phyloP scores from a whole-genome alignment of 2,797 vertebrate species.

The Scolopax rusticola region DNA sequence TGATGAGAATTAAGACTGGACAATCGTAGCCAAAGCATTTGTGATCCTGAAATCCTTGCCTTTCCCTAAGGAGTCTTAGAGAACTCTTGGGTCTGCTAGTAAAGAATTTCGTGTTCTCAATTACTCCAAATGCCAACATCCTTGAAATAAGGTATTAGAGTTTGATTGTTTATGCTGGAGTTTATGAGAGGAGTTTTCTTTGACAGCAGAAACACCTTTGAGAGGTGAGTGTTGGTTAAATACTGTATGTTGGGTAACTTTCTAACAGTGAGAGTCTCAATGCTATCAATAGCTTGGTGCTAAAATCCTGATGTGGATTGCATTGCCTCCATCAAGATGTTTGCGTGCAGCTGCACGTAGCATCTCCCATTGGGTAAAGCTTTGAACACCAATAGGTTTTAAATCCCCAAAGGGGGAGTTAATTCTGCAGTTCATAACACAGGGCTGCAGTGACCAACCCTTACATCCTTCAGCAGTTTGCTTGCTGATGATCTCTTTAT shows the following conservation, averaged over 20 bases:
- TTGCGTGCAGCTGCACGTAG: background rate
- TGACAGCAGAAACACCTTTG: background rate
- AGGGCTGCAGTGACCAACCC: background rate
- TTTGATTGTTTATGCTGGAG: background rate
- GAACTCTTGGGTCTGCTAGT: background rate
- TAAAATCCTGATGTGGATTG: background rate
- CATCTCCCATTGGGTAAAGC: rapidly evolving
- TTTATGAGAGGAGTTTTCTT: background rate
- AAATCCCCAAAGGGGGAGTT: background rate
- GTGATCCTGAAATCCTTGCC: background rate
- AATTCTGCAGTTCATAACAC: background rate
- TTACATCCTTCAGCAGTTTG: background rate
- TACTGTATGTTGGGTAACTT: background rate
- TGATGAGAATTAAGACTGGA: background rate
- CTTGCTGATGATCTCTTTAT: background rate
- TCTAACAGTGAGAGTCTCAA: background rate
- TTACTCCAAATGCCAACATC: background rate
- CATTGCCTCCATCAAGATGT: background rate
- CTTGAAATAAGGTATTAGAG: background rate
- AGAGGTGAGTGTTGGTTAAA: background rate
- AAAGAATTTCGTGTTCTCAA: background rate
- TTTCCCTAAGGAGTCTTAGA: background rate
- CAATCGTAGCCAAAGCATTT: background rate
- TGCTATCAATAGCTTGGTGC: background rate
- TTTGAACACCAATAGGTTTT: background rate